Base-by-base conservation (phyloP, 1,140 invertebrate genomes). In the Drosophila micromelanica region DNA sequence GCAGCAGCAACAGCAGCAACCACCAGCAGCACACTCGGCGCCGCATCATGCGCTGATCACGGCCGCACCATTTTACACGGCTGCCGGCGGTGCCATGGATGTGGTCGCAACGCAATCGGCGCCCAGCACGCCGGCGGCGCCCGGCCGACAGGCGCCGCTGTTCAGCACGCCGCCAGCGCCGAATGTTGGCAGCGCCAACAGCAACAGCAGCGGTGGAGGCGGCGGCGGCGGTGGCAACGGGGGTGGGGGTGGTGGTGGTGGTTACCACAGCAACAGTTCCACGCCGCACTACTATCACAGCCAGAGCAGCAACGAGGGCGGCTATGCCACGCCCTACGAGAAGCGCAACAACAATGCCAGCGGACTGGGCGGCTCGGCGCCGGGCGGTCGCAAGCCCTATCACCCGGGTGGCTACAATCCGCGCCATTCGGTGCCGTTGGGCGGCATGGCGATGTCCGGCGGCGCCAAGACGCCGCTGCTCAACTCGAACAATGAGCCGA, bases 91-190 rank as follows among this genome's bases (percentile, higher is more conserved):
- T 6, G 35, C 38, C 12, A 70, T 80, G 56, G 76, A 73, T 54
- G 61, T 30, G 6, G 51, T 54, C 5, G 75, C 73, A 12, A 85
- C 91, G 1, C 91, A 92, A 48, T 92, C 91, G 9, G 90, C 91
- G 5, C 91, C 91, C 0, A 91, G 90, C 20, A 92, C 91, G 15
- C 91, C 91, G 38, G 71, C 71, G 1, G 61, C 76, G 15, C 85
- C 85, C 1, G 84, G 79, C 2, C 70, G 90, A 0, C 91, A 92
- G 68, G 90, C 90, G 4, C 90, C 91, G 13, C 42, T 92, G 45
- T 92, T 92, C 23, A 84, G 90, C 46, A 92, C 91, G 0, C 91
- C 91, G 1, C 91, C 91, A 12, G 82, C 82, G 43, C 67, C 82
- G 5, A 86, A 80, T 35, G 76, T 49, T 3, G 69, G 61, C 45